These are phyloP conservation scores for Hyles euphorbiae DNA, from an alignment of 1,140 invertebrate genomes.

Conservation along the genomic window DNA sequence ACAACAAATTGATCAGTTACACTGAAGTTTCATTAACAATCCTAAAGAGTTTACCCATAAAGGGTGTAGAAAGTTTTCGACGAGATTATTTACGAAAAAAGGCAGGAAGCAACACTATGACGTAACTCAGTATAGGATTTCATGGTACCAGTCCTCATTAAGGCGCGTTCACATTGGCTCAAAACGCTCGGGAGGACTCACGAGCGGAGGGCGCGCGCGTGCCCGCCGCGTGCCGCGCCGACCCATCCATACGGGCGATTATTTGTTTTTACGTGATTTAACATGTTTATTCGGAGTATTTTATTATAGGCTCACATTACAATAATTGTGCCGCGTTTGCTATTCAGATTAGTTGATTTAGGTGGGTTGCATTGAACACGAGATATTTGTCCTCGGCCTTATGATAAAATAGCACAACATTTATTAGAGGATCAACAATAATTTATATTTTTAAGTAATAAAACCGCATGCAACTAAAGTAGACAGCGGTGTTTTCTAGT, in stretches of 20 bases:
- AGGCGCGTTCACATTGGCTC: background rate
- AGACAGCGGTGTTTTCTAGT: too few species aligned
- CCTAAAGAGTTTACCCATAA: too few species aligned
- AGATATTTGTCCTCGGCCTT: too few species aligned
- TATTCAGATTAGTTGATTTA: background rate
- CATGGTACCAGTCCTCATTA: background rate
- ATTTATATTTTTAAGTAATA: too few species aligned
- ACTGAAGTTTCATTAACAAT: too few species aligned
- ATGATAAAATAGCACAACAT: too few species aligned
- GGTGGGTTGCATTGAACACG: background rate
- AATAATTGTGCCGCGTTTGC: conserved; percentile 1
- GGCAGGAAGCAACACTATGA: too few species aligned
- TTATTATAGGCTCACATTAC: conserved; percentile 13
- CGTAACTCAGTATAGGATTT: background rate
- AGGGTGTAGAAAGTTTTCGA: too few species aligned
- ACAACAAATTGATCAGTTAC: too few species aligned
- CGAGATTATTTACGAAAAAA: too few species aligned
- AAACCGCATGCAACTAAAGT: too few species aligned
- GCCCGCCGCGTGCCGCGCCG: conserved; percentile 31
- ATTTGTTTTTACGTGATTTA: conserved; percentile 67
- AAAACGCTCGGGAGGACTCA: conserved; percentile 3
- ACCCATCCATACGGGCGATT: conserved; percentile 26
- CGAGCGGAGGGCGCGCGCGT: conserved; percentile 24
- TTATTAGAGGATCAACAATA: too few species aligned
- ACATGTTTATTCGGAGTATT: conserved; percentile 47